phyloP scores from a whole-genome alignment of 2,888 invertebrate species.

The Silvanus unidentatus region DNA sequence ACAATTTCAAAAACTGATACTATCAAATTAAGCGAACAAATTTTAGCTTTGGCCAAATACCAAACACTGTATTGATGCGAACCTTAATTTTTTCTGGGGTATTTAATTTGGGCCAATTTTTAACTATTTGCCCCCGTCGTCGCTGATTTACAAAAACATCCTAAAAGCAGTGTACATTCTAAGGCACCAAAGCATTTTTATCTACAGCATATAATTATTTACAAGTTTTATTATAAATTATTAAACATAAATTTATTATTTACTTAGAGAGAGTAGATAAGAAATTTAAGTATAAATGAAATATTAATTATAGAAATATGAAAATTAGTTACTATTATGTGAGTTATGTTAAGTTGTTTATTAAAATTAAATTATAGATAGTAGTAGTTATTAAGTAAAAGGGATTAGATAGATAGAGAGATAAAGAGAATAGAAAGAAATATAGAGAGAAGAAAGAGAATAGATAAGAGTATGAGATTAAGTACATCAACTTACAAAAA shows the following conservation, averaged over 20 bases:
- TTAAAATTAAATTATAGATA: constrained; percentile 14
- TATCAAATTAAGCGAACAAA: too few species aligned
- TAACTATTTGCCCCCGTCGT: constrained; percentile 66
- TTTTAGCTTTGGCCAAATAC: constrained; percentile 4
- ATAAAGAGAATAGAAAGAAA: constrained; percentile 13
- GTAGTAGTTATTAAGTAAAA: constrained; percentile 17
- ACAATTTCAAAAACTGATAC: too few species aligned
- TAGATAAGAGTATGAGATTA: constrained; percentile 6
- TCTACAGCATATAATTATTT: constrained; percentile 20
- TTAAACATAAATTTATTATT: not conserved
- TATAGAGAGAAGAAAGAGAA: constrained; percentile 17
- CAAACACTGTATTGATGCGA: constrained; percentile 41
- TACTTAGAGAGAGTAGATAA: constrained; percentile 1
- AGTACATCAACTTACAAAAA: not conserved
- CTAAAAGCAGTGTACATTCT: constrained; percentile 51
- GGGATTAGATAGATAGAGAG: constrained; percentile 21
- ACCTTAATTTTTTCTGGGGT: constrained; percentile 62
- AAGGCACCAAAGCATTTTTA: constrained; percentile 26
- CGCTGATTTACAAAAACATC: constrained; percentile 63
- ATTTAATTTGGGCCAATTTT: constrained; percentile 72
- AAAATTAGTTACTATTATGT: constrained; percentile 6
- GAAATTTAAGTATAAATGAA: not conserved
- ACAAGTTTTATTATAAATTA: constrained; percentile 4
- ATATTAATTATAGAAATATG: too few species aligned
- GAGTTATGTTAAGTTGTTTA: constrained; percentile 12